Evolutionary conservation across 2,113 vertebrate genomes (phyloP).

Genomic region (Phrynocephalus versicolor): DNA sequence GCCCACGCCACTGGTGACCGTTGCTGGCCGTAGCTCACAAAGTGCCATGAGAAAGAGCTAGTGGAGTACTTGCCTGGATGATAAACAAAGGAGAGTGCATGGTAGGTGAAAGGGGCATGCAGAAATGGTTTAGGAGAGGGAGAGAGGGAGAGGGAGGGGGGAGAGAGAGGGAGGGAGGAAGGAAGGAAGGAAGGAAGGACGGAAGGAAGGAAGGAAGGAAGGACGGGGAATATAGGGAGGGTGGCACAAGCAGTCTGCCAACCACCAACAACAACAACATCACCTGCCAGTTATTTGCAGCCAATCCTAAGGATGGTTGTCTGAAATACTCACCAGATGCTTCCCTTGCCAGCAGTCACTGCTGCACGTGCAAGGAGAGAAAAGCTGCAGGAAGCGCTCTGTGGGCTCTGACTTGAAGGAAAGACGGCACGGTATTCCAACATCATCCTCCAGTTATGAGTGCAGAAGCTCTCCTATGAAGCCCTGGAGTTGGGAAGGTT

Average conservation of each 20-base stretch:
- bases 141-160: too few species aligned
- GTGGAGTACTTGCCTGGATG: neutral
- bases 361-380: neutral
- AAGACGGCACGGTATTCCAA: neutral
- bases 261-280: too few species aligned
- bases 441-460: neutral
- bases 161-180: too few species aligned
- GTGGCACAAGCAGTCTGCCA: neutral
- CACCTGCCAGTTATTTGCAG: neutral
- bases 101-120: too few species aligned
- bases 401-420: too few species aligned
- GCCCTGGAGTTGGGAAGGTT: neutral
- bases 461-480: neutral
- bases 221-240: neutral
- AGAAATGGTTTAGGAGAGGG: too few species aligned
- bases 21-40: neutral
- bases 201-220: neutral
- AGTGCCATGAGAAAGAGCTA: neutral
- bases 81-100: neutral
- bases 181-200: neutral
- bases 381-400: neutral
- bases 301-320: neutral
- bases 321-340: neutral
- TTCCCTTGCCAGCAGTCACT: neutral
- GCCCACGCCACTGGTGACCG: neutral